Conservation (phyloP, 2,797 vertebrate species). For the Anabas testudineus region DNA sequence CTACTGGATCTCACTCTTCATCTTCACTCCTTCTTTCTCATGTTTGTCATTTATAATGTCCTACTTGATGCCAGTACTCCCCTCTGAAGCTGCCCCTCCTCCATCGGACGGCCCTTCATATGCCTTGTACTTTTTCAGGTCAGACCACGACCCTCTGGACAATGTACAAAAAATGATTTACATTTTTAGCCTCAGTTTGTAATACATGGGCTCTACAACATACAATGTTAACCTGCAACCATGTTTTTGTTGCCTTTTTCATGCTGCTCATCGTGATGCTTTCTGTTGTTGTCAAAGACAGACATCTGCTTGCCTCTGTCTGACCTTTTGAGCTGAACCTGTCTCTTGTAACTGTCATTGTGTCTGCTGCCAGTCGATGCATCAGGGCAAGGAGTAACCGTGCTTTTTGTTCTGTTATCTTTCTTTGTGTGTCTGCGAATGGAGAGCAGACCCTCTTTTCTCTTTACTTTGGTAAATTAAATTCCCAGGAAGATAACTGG, state of each 20-base stretch:
- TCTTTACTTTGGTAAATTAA: slow-evolving; percentile 51
- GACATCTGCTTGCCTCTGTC: slow-evolving; percentile 19
- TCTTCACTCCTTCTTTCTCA: slow-evolving; percentile 50
- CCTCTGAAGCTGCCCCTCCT: slow-evolving; percentile 36
- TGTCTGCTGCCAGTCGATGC: slow-evolving; percentile 81
- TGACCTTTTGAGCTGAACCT: slow-evolving; percentile 36
- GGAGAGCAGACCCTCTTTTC: slow-evolving; percentile 54
- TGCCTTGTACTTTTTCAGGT: slow-evolving; percentile 53
- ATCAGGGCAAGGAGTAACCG: slow-evolving; percentile 79
- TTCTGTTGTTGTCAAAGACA: slow-evolving; percentile 15
- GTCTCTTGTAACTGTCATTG: slow-evolving; percentile 70
- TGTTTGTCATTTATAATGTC: slow-evolving; percentile 46
- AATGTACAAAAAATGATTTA: slow-evolving; percentile 49
- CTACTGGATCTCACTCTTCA: slow-evolving; percentile 53
- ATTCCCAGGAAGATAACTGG: slow-evolving; percentile 48
- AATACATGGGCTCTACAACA: slow-evolving; percentile 43
- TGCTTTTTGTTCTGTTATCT: slow-evolving; percentile 65
- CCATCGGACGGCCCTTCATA: slow-evolving; percentile 43
- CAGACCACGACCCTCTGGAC: slow-evolving; percentile 60
- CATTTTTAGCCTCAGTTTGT: slow-evolving; percentile 42
- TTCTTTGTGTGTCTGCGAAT: slow-evolving; percentile 47
- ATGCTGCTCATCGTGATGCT: slow-evolving; percentile 31
- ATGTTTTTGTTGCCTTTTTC: slow-evolving; percentile 51
- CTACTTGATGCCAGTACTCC: slow-evolving; percentile 27
- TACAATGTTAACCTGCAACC: slow-evolving; percentile 32